Evolutionary conservation across 2,888 invertebrate species (phyloP).

Genomic region (Dyspetes luteomarginatus): DNA sequence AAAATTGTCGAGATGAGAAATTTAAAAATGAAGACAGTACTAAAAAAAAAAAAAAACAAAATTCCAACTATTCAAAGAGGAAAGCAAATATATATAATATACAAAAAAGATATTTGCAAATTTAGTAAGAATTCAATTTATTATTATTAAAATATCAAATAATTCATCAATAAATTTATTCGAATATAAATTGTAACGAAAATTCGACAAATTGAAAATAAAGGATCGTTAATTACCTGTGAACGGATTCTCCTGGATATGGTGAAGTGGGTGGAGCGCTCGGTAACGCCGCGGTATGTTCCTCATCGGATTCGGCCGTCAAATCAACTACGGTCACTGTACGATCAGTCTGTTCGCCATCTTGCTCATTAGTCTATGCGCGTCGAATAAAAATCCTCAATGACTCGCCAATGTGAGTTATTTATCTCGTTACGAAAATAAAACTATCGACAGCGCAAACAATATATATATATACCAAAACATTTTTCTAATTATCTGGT

Average conservation of each 20-base stretch:
- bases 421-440: constrained; percentile 21
- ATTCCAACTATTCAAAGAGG: no score
- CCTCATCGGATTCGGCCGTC: constrained; percentile 86
- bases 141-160: no score
- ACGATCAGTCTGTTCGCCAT: constrained; percentile 76
- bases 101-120: no score
- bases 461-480: no score
- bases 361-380: constrained; percentile 69
- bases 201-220: not conserved
- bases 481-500: no score
- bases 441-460: no score
- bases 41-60: no score
- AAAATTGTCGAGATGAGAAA: not conserved
- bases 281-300: constrained; percentile 75
- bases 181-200: not conserved
- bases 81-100: no score
- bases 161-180: no score
- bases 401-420: not conserved
- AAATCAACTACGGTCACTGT: constrained; percentile 86
- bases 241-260: constrained; percentile 68
- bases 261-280: constrained; percentile 69
- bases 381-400: not conserved
- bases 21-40: no score
- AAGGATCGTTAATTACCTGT: constrained; percentile 68
- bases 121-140: no score